Percentiles rank a stretch among this genome's conserved stretches.
phyloP scores from a whole-genome alignment of 53 echinoderm and acorn worm genomes.

The Hippasteria phrygiana region DNA sequence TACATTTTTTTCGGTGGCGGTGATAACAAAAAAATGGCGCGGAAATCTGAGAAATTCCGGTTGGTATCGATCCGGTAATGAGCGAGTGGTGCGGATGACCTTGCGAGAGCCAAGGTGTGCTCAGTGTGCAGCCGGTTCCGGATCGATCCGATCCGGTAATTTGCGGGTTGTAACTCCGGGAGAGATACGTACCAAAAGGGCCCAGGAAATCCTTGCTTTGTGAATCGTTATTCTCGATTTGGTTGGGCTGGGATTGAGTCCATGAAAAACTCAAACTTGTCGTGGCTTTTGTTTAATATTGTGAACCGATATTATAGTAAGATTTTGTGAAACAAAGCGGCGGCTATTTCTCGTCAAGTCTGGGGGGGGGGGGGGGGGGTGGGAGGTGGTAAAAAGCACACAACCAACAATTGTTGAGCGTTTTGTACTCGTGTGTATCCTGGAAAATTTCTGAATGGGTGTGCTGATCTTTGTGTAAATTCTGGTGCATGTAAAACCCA shows the following conservation, averaged over 20 bases:
- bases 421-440: too few species aligned
- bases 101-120: neutral
- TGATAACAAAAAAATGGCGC: constrained; percentile 2
- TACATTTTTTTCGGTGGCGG: neutral
- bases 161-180: neutral
- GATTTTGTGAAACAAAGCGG: too few species aligned
- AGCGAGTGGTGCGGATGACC: neutral
- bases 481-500: too few species aligned
- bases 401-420: too few species aligned
- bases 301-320: too few species aligned
- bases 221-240: constrained; percentile 6
- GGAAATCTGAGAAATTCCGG: constrained; percentile 58
- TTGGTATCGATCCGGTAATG: constrained; percentile 15
- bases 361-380: too few species aligned
- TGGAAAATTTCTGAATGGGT: too few species aligned
- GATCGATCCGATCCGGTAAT: constrained; percentile 1
- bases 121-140: neutral
- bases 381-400: too few species aligned
- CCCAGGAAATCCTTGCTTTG: neutral
- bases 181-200: neutral
- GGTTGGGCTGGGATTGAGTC: neutral
- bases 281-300: neutral
- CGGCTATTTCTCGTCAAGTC: too few species aligned
- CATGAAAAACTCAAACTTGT: neutral
- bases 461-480: too few species aligned